These are phyloP conservation scores for Paracentrotus lividus DNA, from an alignment of 53 echinoderm and acorn worm genomes.

Conservation along the genomic window DNA sequence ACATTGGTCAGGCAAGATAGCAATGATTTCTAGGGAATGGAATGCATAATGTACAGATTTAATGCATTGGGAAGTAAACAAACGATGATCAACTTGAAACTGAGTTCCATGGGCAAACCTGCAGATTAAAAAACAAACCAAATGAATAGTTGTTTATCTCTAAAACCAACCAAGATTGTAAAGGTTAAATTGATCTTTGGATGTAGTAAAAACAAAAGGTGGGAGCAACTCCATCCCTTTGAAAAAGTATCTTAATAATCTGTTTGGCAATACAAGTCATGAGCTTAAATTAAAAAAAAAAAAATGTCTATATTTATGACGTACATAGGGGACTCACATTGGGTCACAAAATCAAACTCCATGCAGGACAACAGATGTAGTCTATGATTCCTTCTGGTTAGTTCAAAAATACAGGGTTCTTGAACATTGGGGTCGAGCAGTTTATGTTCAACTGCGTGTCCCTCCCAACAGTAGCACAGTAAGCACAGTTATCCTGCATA, in stretches of 20 bases:
- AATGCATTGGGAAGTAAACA: no score
- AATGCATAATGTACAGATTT: not conserved
- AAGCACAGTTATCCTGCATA: not conserved
- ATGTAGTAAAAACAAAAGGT: no score
- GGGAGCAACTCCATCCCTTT: no score
- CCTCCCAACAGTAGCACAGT: not conserved
- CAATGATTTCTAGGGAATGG: not conserved
- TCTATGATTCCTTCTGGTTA: not conserved
- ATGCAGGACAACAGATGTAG: not conserved
- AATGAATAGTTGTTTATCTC: no score
- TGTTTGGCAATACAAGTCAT: no score
- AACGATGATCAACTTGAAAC: no score
- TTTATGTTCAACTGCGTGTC: not conserved
- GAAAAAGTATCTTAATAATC: no score
- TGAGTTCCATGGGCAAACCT: no score
- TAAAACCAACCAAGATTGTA: no score
- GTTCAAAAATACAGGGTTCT: not conserved
- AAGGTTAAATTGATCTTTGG: no score
- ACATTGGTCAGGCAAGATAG: slow-evolving; percentile 48
- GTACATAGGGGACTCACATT: not conserved
- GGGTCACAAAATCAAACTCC: not conserved
- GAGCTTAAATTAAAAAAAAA: no score
- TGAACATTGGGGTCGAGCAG: not conserved
- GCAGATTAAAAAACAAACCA: no score
- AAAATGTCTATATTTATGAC: not conserved